These are phyloP conservation scores for Melieria picta DNA, from an alignment of 2,888 invertebrate genomes.

Conservation along the genomic window DNA sequence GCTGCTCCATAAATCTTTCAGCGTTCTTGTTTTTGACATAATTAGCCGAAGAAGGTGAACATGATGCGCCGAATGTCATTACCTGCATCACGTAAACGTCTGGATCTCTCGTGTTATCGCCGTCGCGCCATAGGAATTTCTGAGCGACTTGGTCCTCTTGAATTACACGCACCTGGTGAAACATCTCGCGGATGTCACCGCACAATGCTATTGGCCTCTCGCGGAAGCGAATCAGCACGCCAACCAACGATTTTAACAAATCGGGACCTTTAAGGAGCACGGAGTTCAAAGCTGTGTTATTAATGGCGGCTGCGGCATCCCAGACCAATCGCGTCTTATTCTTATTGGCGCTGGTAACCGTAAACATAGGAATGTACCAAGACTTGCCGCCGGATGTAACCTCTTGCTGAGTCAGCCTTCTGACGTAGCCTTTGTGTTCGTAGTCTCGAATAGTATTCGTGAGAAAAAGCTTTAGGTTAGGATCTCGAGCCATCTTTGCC, in stretches of 20 bases:
- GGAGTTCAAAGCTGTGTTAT: conserved; percentile 51
- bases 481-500: conserved; percentile 30
- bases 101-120: conserved; percentile 23
- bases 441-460: conserved; percentile 33
- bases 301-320: conserved; percentile 53
- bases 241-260: conserved; percentile 51
- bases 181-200: conserved; percentile 51
- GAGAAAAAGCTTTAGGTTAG: conserved; percentile 24
- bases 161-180: conserved; percentile 33
- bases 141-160: conserved; percentile 33
- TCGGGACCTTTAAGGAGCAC: conserved; percentile 55
- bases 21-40: conserved; percentile 36
- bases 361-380: conserved; percentile 53
- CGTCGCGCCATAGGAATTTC: conserved; percentile 38
- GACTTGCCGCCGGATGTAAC: conserved; percentile 19
- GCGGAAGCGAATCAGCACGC: conserved; percentile 59
- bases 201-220: conserved; percentile 53
- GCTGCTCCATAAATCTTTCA: conserved; percentile 6
- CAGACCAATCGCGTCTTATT: conserved; percentile 51
- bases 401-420: conserved; percentile 23
- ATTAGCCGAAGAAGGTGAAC: conserved; percentile 35
- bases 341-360: conserved; percentile 49
- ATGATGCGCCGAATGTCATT: conserved; percentile 39
- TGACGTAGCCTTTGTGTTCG: conserved; percentile 29
- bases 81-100: conserved; percentile 40